Conservation (phyloP, 2,113 vertebrate genomes). For the Tricholaema leucomelas region DNA sequence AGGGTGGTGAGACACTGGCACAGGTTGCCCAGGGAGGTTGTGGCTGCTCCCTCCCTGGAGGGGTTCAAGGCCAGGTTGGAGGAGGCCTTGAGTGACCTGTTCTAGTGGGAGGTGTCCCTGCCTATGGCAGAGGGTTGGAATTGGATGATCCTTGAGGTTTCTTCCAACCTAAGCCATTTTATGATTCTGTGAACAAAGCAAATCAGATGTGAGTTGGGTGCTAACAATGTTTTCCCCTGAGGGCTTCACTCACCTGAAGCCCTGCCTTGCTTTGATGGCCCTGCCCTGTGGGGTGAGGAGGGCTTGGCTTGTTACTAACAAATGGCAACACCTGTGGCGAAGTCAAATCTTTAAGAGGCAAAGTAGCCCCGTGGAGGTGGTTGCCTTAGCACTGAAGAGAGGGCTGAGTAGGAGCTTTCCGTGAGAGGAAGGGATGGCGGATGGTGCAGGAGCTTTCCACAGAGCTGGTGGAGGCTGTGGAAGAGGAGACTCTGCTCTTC, state of each 20-base stretch:
- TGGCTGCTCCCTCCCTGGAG: too few relatives aligned
- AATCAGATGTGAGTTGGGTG: neutral
- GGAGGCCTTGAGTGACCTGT: too few relatives aligned
- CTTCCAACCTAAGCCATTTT: too few relatives aligned
- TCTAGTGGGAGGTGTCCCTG: too few relatives aligned
- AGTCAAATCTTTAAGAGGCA: neutral
- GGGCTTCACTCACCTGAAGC: neutral
- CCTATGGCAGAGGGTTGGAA: too few relatives aligned
- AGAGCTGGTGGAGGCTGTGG: neutral
- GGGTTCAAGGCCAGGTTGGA: too few relatives aligned
- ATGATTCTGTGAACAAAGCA: neutral
- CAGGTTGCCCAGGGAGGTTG: too few relatives aligned
- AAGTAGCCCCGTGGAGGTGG: neutral
- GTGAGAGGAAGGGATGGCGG: neutral
- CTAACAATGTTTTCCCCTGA: neutral
- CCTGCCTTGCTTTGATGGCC: fast-evolving
- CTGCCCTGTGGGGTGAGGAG: neutral
- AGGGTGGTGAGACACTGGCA: too few relatives aligned
- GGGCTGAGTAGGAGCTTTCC: fast-evolving
- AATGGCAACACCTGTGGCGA: fast-evolving
- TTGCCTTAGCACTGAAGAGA: fast-evolving
- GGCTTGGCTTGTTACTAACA: fast-evolving
- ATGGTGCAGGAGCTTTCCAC: fast-evolving
- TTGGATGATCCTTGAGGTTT: too few relatives aligned
- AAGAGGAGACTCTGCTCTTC: neutral